Conservation (phyloP, 2,888 invertebrate species). For the Globia sparganii region DNA sequence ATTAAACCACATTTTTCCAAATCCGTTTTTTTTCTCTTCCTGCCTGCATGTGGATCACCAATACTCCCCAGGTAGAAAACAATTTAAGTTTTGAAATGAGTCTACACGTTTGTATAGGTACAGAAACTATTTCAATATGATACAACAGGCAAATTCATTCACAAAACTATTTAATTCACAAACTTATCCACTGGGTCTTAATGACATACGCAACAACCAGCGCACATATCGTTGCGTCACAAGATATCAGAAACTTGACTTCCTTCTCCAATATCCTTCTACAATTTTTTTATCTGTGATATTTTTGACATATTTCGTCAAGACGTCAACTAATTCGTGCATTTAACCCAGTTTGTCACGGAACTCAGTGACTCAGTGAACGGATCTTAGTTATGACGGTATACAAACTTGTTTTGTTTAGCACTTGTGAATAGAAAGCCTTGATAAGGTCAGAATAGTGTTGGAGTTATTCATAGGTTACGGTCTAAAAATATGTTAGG, state of each 20-base stretch:
- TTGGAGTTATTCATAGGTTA: slow-evolving; percentile 47
- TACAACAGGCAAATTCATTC: slow-evolving; percentile 45
- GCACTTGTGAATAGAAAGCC: slow-evolving; percentile 53
- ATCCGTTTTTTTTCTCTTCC: neutral
- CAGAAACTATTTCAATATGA: neutral
- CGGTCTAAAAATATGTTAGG: slow-evolving; percentile 23
- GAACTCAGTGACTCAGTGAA: slow-evolving; percentile 51
- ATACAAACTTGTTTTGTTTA: slow-evolving; percentile 46
- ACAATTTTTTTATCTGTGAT: slow-evolving; percentile 14
- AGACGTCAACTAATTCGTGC: slow-evolving; percentile 36
- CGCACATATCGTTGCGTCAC: slow-evolving; percentile 36
- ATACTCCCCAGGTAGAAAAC: neutral
- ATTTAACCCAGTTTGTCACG: slow-evolving; percentile 48
- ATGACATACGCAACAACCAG: slow-evolving; percentile 3
- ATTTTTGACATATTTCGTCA: slow-evolving; percentile 49
- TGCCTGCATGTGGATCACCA: neutral
- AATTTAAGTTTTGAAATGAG: neutral
- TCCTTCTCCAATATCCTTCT: slow-evolving; percentile 36
- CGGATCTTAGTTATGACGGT: slow-evolving; percentile 43
- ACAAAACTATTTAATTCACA: slow-evolving; percentile 28
- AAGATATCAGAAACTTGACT: slow-evolving; percentile 3
- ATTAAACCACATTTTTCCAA: neutral
- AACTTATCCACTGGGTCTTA: slow-evolving; percentile 8
- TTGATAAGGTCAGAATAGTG: slow-evolving; percentile 40
- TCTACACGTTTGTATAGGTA: neutral